Percentiles rank a stretch among this genome's conserved stretches.
These are phyloP conservation scores for Sogatella furcifera DNA, from an alignment of 1,140 invertebrate species.

Conservation along the genomic window DNA sequence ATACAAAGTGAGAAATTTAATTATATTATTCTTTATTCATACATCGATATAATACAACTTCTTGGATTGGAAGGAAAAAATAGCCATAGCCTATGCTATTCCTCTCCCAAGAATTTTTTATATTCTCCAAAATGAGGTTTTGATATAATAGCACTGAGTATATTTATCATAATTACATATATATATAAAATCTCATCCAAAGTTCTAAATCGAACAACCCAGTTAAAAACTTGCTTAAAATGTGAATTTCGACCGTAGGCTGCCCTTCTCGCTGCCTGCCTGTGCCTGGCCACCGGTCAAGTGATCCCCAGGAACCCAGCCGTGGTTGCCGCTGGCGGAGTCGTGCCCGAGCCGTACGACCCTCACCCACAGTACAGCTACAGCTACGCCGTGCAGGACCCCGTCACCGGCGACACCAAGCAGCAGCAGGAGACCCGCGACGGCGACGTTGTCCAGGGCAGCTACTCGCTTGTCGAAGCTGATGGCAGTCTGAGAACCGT, in stretches of 20 bases:
- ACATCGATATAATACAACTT: too few relatives aligned
- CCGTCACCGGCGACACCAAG: slow-evolving; percentile 40
- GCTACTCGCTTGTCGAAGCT: slow-evolving; percentile 38
- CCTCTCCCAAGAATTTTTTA: too few relatives aligned
- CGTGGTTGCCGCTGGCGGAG: not conserved
- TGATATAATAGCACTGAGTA: too few relatives aligned
- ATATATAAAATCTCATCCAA: too few relatives aligned
- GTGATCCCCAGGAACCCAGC: not conserved
- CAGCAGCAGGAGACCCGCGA: slow-evolving; percentile 38
- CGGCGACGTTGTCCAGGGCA: slow-evolving; percentile 39
- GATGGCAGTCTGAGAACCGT: slow-evolving; percentile 44
- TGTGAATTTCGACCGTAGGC: not conserved
- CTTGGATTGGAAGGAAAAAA: too few relatives aligned
- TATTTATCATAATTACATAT: too few relatives aligned
- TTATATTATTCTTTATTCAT: too few relatives aligned
- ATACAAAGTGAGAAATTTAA: too few relatives aligned
- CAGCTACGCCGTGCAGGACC: slow-evolving; percentile 40
- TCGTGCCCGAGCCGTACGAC: slow-evolving; percentile 22
- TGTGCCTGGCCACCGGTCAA: not conserved
- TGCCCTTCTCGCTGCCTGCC: not conserved
- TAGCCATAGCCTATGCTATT: too few relatives aligned
- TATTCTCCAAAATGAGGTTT: too few relatives aligned
- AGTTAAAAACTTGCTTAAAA: too few relatives aligned
- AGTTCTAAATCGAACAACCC: too few relatives aligned
- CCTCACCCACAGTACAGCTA: slow-evolving; percentile 37